phyloP scores from a whole-genome alignment of 2,888 invertebrate species.

The Gari tellinella region DNA sequence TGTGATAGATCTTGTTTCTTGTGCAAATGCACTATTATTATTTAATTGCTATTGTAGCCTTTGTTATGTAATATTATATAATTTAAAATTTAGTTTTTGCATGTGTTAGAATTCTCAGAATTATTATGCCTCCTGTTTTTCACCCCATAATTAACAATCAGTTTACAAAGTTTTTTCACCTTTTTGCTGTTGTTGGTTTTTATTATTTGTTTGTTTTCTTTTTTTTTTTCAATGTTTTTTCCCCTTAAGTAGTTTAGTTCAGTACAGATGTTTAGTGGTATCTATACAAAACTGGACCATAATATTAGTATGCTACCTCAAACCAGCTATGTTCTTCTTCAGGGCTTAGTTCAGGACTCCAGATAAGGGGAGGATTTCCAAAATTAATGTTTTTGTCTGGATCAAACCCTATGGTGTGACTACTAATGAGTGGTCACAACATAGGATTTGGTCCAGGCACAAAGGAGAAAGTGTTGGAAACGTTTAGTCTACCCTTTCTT shows the following conservation, averaged over 20 bases:
- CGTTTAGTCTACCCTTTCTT: no score
- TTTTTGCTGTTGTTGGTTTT: constrained; percentile 56
- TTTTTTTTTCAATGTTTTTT: constrained; percentile 21
- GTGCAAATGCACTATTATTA: constrained; percentile 55
- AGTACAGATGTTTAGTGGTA: not conserved
- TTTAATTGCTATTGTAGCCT: constrained; percentile 61
- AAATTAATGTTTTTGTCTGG: no score
- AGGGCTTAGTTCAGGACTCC: no score
- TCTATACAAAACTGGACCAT: constrained; percentile 10
- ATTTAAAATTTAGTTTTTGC: constrained; percentile 63
- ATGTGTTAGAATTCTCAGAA: constrained; percentile 58
- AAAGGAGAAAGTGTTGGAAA: no score
- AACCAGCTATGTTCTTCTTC: constrained; percentile 23
- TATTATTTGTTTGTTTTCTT: constrained; percentile 33
- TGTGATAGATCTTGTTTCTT: constrained; percentile 56
- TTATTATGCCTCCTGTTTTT: constrained; percentile 55
- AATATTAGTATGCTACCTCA: constrained; percentile 9
- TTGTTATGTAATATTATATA: constrained; percentile 62
- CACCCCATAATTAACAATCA: constrained; percentile 54
- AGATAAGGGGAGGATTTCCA: no score
- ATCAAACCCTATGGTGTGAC: no score
- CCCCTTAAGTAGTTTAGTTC: no score
- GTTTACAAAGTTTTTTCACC: constrained; percentile 44
- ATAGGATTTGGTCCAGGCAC: no score
- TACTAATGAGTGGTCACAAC: no score